Percentiles rank a stretch among this genome's conserved stretches.
phyloP scores from a whole-genome alignment of 2,888 invertebrate species.

The Drosophila neotestacea region DNA sequence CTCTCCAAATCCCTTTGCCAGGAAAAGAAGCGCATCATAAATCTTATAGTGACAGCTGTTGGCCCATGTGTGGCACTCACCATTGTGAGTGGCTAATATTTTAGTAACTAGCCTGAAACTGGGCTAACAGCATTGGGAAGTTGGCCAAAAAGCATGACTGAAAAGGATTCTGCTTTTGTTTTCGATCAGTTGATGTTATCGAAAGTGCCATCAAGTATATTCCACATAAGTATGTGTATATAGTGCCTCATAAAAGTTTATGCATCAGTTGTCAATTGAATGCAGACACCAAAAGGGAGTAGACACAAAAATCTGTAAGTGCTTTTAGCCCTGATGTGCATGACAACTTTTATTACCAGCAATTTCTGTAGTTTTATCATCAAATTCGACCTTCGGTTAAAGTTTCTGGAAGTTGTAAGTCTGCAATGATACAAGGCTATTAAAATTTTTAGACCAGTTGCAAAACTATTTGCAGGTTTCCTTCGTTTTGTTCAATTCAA shows the following conservation, averaged over 20 bases:
- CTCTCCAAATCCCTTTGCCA: neutral
- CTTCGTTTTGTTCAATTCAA: neutral
- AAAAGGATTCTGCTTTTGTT: conserved; percentile 14
- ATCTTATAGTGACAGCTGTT: conserved; percentile 43
- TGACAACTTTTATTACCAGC: conserved; percentile 15
- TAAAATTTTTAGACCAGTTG: neutral
- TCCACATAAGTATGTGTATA: neutral
- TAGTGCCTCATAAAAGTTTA: conserved; percentile 17
- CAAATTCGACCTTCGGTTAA: conserved; percentile 3
- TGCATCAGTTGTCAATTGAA: conserved; percentile 7
- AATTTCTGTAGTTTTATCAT: neutral
- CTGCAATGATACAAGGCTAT: neutral
- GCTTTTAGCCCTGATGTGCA: neutral
- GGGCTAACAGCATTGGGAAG: neutral
- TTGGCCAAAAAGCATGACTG: neutral
- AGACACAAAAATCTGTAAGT: neutral
- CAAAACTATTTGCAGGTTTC: neutral
- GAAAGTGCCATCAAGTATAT: conserved; percentile 11
- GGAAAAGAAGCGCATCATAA: conserved; percentile 39
- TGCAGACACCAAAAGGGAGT: conserved; percentile 5
- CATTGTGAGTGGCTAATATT: conserved; percentile 46
- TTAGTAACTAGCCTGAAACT: conserved; percentile 27
- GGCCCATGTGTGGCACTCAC: conserved; percentile 8
- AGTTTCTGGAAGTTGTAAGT: neutral
- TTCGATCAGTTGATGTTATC: conserved; percentile 2